Base-by-base conservation (phyloP, 92 coral and sea anemone species). In the Parazoanthus swiftii region DNA sequence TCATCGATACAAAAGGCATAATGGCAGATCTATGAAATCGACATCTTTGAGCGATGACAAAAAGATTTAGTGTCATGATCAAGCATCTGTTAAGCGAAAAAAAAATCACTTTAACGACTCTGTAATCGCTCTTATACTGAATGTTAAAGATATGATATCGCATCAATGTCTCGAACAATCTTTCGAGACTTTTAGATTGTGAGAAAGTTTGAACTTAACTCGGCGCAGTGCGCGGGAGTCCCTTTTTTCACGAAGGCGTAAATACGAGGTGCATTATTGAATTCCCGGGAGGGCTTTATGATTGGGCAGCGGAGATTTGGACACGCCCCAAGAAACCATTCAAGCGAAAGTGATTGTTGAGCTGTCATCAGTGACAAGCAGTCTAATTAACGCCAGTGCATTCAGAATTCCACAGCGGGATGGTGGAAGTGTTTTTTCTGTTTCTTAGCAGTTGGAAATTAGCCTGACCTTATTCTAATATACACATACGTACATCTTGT, bases 331-430 rank as follows among this genome's bases (percentile, higher is more conserved):
- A 78, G 39, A 48, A 72, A 78, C 37, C 82, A 78, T 26, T 78
- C 82, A 50, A 29, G 35, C 66, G 66, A 78, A 23, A 78, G 66
- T 48, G 82, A 78, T 78, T 78, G 82, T 78, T 46, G 82, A 78
- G 66, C 82, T 78, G 82, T 78, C 82, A 78, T 78, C 66, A 78
- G 59, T 9, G 48, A 78, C 82, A 78, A 78, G 82, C 38, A 48
- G 39, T 10, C 82, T 78, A 78, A 78, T 78, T 78, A 78, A 78
- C 82, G 82, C 82, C 66, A 78, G 25, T 78, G 82, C 82, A 78
- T 48, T 78, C 59, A 78, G 82, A 78, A 78, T 78, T 78, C 82
- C 82, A 48, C 82, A 78, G 82, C 82, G 82, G 82, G 82, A 72
- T 72, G 42, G 66, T 9, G 25, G 59, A 78, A 18, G 82, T 78